phyloP scores from a whole-genome alignment of 2,888 invertebrate genomes.

The Lasioglossum figueresi region DNA sequence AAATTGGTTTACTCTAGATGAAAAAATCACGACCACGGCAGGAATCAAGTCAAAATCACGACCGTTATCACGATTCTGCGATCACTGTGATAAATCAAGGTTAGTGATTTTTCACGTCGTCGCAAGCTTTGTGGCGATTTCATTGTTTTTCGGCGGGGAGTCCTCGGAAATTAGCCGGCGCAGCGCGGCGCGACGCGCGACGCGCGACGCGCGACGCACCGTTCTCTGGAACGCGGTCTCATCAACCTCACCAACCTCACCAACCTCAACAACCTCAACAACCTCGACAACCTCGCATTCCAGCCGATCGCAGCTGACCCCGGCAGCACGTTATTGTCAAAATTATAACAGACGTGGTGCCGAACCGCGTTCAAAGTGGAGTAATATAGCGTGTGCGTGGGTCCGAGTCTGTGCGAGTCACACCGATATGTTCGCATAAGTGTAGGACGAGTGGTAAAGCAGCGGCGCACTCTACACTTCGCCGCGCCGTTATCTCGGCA shows the following conservation, averaged over 20 bases:
- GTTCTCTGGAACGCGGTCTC: neutral
- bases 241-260: too few species aligned
- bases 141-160: neutral
- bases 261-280: neutral
- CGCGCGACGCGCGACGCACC: neutral
- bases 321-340: slow-evolving; percentile 44
- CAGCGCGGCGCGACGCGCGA: too few species aligned
- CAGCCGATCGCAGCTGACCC: slow-evolving; percentile 15
- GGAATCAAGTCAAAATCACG: too few species aligned
- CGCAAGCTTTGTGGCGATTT: neutral
- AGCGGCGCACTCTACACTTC: slow-evolving; percentile 79
- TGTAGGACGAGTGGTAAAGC: slow-evolving; percentile 66
- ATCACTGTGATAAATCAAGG: too few species aligned
- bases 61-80: too few species aligned
- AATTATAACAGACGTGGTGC: slow-evolving; percentile 46
- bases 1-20: too few species aligned
- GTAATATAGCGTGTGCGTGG: slow-evolving; percentile 31
- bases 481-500: slow-evolving; percentile 83
- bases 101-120: too few species aligned
- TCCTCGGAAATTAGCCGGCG: neutral
- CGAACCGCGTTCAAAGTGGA: slow-evolving; percentile 48
- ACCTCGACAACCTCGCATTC: neutral
- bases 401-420: neutral
- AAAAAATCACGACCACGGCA: too few species aligned
- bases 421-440: slow-evolving; percentile 34